Evolutionary conservation across 2,113 vertebrate genomes (phyloP).

Genomic region (Tragelaphus buxtoni): DNA sequence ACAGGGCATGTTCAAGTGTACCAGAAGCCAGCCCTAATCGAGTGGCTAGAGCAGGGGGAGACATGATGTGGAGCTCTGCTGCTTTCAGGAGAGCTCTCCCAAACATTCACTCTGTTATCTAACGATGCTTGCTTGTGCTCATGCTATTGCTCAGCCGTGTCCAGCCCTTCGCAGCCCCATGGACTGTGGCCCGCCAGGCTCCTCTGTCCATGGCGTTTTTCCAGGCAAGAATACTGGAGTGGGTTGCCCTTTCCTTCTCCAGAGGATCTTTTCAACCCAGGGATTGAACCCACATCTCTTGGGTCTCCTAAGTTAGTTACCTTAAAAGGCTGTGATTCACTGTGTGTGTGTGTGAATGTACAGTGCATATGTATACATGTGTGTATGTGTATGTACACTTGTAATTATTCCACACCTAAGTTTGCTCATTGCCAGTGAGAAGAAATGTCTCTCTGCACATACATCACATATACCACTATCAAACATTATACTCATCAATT

Average conservation of each 20-base stretch:
- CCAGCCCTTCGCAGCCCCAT: neutral
- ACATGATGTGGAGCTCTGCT: too few species aligned
- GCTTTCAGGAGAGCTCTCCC: neutral
- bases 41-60: neutral
- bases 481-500: neutral
- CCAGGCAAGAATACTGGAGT: neutral
- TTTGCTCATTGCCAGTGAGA: neutral
- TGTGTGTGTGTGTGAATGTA: too few species aligned
- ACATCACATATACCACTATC: neutral
- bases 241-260: neutral
- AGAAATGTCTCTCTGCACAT: neutral
- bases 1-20: neutral
- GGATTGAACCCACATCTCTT: neutral
- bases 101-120: neutral
- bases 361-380: neutral
- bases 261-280: neutral
- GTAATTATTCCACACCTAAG: neutral
- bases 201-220: neutral
- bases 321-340: neutral
- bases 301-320: neutral
- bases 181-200: neutral
- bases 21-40: neutral
- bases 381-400: neutral
- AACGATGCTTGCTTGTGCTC: neutral
- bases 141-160: neutral